Evolutionary conservation across 2,113 vertebrate genomes (phyloP), one percentile per base, ranked within the genome.

Genomic region (Actenoides hombroni): DNA sequence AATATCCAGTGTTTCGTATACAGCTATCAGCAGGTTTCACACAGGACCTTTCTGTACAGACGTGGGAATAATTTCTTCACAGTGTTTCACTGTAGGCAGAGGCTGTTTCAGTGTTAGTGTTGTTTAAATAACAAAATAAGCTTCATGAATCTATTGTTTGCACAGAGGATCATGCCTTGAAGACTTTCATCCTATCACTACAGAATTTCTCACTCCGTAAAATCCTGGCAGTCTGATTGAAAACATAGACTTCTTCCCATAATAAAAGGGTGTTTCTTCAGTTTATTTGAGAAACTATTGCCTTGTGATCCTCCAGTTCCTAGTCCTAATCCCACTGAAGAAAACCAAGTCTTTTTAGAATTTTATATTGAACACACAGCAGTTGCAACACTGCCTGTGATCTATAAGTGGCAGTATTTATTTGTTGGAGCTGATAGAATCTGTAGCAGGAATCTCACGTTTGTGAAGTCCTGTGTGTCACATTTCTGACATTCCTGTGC

Each of bases 341-440:
- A 88, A 95, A 96, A 87, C 28, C n/a, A 60, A 75, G 13, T 64
- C 37, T 68, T 96, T 96, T 94, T 94, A 80, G 65, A 61, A 42
- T 71, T 88, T 75, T 64, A 51, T 37, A 71, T 6, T 33, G 40
- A 91, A 40, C 29, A 37, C 6, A 5, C 18, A 48, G 29, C 7
- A 35, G 86, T 56, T 88, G 87, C 94, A 96, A 86, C 5, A 1
- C 87, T 94, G 33, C 35, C 75, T 98, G 92, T 96, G 93, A 95
- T 94, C 97, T 90, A 0, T 97, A 97, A 98, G 97, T 97, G 97
- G 96, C 95, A 96, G 97, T 68, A 60, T 97, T 93, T 97, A 51
- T 97, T 96, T 97, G 89, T 67, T 63, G 67, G 92, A 98, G 80
- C 42, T 77, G 80, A 51, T 76, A 69, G 79, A 87, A 69, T 89